phyloP scores from a whole-genome alignment of 1,140 invertebrate genomes.

The Drosophila pandora region DNA sequence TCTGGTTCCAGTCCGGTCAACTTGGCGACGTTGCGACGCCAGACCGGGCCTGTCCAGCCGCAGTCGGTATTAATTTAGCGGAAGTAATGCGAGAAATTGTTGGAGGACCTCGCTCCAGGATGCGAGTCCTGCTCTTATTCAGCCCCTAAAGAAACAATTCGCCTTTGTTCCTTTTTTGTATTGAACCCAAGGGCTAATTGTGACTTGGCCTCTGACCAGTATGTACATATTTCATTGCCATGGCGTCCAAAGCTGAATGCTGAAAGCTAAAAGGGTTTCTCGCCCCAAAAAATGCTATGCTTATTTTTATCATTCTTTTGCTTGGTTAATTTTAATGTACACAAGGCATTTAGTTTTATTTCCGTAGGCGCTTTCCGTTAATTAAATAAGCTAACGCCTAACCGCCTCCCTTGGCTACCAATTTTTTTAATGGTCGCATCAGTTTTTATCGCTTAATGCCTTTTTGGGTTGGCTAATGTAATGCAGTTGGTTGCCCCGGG shows the following conservation, averaged over 20 bases:
- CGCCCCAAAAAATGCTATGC: slow-evolving; percentile 34
- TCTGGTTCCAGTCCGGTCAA: slow-evolving; percentile 36
- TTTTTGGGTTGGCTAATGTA: slow-evolving; percentile 36
- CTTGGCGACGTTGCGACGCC: slow-evolving; percentile 59
- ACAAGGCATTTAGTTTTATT: slow-evolving; percentile 68
- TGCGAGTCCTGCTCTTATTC: slow-evolving; percentile 12
- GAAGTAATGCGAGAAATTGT: slow-evolving; percentile 83
- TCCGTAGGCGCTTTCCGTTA: slow-evolving; percentile 51
- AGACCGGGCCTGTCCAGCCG: slow-evolving; percentile 55
- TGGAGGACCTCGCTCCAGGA: slow-evolving; percentile 25
- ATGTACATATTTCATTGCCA: slow-evolving; percentile 42
- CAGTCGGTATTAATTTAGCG: slow-evolving; percentile 83
- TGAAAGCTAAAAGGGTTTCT: slow-evolving; percentile 47
- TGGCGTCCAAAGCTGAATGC: slow-evolving; percentile 9
- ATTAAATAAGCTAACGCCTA: slow-evolving; percentile 68
- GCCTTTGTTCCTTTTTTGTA: slow-evolving; percentile 39
- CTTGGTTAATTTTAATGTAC: slow-evolving; percentile 72
- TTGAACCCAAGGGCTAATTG: slow-evolving; percentile 63
- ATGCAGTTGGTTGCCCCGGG: slow-evolving; percentile 32
- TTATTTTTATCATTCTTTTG: slow-evolving; percentile 70
- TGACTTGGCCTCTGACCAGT: slow-evolving; percentile 36
- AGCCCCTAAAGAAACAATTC: slow-evolving; percentile 14
- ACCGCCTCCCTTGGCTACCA: slow-evolving; percentile 8
- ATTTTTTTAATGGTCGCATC: slow-evolving; percentile 65
- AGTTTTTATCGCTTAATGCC: slow-evolving; percentile 71